phyloP scores from a whole-genome alignment of 1,140 invertebrate species.

The Bombus turneri region DNA sequence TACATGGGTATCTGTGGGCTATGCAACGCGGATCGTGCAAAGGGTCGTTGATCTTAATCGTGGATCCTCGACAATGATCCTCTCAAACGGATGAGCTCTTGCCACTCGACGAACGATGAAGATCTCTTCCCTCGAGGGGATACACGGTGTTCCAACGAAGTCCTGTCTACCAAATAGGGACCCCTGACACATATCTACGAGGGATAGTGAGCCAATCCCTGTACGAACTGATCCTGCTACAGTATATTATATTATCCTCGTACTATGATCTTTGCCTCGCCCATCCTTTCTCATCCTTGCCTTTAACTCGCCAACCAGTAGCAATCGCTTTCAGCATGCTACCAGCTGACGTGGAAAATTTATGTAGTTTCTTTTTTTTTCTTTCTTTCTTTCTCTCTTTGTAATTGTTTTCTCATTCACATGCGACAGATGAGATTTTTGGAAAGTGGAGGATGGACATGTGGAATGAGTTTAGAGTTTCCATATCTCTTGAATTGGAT shows the following conservation, averaged over 20 bases:
- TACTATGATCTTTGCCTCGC: conserved; percentile 42
- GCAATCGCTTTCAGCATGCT: not conserved
- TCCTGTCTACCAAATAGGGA: conserved; percentile 45
- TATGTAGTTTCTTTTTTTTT: not conserved
- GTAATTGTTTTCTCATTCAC: not conserved
- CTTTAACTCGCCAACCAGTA: not conserved
- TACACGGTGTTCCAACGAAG: conserved; percentile 62
- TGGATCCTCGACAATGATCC: conserved; percentile 76
- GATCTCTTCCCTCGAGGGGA: conserved; percentile 73
- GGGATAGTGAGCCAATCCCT: conserved; percentile 42
- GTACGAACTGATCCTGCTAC: conserved; percentile 36
- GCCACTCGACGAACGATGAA: conserved; percentile 73
- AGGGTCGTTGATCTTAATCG: conserved; percentile 78
- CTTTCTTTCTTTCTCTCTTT: not conserved
- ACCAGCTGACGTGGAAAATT: conserved; percentile 9
- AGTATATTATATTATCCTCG: conserved; percentile 50
- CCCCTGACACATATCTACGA: conserved; percentile 54
- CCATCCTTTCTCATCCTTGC: conserved; percentile 17
- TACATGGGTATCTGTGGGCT: conserved; percentile 60
- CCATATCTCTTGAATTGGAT: too few species aligned
- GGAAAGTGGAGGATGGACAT: not conserved
- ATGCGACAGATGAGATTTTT: not conserved
- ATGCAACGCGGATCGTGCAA: conserved; percentile 57
- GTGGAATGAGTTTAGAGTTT: not conserved
- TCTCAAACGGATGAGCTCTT: conserved; percentile 77